Conservation (phyloP, 1,140 invertebrate species). For the Gryllus bimaculatus region DNA sequence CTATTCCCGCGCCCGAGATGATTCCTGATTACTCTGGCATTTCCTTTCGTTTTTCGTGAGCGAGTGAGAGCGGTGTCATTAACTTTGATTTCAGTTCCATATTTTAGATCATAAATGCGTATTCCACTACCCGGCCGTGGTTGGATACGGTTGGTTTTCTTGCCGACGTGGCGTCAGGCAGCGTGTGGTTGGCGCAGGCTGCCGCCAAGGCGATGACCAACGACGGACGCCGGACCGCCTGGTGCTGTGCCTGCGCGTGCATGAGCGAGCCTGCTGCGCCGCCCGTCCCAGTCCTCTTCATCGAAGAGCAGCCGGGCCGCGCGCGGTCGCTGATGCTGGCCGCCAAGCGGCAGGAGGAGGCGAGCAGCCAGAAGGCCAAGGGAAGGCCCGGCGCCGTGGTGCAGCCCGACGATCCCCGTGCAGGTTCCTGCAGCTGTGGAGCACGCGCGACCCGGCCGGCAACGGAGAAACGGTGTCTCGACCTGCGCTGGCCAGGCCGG, state of each 20-base stretch:
- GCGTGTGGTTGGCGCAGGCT: conserved; percentile 39
- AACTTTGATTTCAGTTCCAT: no score
- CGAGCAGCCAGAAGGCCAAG: conserved; percentile 49
- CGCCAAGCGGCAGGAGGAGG: conserved; percentile 69
- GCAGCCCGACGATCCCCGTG: conserved; percentile 81
- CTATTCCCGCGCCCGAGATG: no score
- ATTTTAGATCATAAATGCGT: no score
- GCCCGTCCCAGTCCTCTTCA: conserved; percentile 66
- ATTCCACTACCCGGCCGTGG: no score
- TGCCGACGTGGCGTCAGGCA: no score
- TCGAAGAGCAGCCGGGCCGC: conserved; percentile 61
- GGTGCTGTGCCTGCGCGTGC: conserved; percentile 67
- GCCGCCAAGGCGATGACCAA: conserved; percentile 77
- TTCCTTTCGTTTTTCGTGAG: no score
- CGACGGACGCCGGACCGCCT: conserved; percentile 89
- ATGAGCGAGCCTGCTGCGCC: conserved; percentile 67
- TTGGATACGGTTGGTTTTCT: not conserved
- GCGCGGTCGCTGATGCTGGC: conserved; percentile 79
- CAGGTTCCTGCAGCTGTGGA: conserved; percentile 73
- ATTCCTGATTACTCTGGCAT: no score
- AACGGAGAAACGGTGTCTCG: conserved; percentile 88
- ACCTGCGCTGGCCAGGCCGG: conserved; percentile 41
- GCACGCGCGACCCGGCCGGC: conserved; percentile 58
- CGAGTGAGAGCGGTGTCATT: no score
- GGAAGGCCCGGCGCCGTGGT: conserved; percentile 61